A percentile compares a stretch with the other conserved stretches of the same genome.
These are phyloP conservation scores for Styela plicata DNA, from an alignment of 23 tunicate genomes.

Conservation along the genomic window DNA sequence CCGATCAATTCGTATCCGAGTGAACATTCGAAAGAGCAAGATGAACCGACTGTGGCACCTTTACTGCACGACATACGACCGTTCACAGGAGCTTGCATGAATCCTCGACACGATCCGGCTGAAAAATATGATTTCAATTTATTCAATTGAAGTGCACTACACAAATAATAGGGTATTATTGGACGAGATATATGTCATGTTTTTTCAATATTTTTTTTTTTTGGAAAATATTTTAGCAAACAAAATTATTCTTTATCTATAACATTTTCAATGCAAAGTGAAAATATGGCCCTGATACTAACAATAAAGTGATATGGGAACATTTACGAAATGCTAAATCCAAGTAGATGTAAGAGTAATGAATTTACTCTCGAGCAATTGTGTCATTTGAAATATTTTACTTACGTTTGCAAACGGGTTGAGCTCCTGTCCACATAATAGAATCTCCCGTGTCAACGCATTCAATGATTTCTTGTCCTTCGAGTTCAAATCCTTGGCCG, in stretches of 20 bases:
- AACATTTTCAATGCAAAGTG: too few species aligned
- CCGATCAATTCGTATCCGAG: conserved; percentile 54
- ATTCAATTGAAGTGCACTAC: too few species aligned
- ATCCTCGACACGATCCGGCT: conserved; percentile 38
- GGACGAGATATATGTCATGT: too few species aligned
- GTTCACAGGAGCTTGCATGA: conserved; percentile 32
- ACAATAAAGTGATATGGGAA: too few species aligned
- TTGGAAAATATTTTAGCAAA: too few species aligned
- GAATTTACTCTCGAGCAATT: too few species aligned
- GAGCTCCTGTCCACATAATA: conserved; percentile 32
- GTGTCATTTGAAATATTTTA: background rate
- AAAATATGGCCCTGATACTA: too few species aligned
- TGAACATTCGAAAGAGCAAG: conserved; percentile 54
- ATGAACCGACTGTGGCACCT: conserved; percentile 35
- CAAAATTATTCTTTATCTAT: too few species aligned
- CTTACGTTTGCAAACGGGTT: conserved; percentile 64
- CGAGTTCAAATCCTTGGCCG: conserved; percentile 37
- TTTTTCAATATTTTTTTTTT: too few species aligned
- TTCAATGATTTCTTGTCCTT: conserved; percentile 29
- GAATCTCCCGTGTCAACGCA: conserved; percentile 34
- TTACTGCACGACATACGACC: conserved; percentile 56
- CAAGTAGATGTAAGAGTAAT: background rate
- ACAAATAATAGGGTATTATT: too few species aligned
- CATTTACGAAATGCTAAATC: background rate
- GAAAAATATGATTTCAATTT: too few species aligned